Evolutionary conservation across 2,113 vertebrate species (phyloP), one percentile per base, ranked within the genome.

Genomic region (Amblyopsis rosae): DNA sequence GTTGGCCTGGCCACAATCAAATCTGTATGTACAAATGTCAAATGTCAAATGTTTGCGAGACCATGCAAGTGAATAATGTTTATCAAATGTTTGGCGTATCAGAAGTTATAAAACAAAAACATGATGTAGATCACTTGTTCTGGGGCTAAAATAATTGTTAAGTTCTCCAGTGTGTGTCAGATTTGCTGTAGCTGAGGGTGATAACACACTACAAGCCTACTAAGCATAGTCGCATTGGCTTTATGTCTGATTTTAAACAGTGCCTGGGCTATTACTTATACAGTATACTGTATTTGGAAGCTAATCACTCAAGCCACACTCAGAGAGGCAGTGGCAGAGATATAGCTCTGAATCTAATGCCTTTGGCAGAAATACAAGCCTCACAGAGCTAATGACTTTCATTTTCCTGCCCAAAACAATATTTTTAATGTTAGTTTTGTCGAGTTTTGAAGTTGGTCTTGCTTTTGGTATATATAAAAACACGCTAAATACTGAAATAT

Each of bases 61-160:
- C 78, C 80, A 85, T 46, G 80, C 82, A 81, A 26, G 55, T 71
- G 73, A 81, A 82, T 87, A 81, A 77, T 26, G 19, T 19, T 19
- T 19, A 26, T 26, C 26, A 26, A 1, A 26, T 26, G 2, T 26
- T 26, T 26, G 26, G 26, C 26, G 26, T 26, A 67, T 72, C 70
- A 72, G 26, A 26, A 26, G 26, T 82, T 82, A 69, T 76, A 66
- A 77, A 81, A 72, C 67, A 45, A 68, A 82, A 84, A 81, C 50
- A 72, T 60, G 65, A 72, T 26, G 26, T 56, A 61, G 82, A 88
- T 82, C 33, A 50, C 6, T n/a, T 7, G 62, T 41, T 50, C 51
- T 50, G 15, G 0, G 11, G 69, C 45, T 12, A 51, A 76, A 70
- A 51, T 56, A 54, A 62, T 46, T 72, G 71, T 84, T 80, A 73